Conservation (phyloP, 2,797 vertebrate genomes). For the Echeneis naucrates region DNA sequence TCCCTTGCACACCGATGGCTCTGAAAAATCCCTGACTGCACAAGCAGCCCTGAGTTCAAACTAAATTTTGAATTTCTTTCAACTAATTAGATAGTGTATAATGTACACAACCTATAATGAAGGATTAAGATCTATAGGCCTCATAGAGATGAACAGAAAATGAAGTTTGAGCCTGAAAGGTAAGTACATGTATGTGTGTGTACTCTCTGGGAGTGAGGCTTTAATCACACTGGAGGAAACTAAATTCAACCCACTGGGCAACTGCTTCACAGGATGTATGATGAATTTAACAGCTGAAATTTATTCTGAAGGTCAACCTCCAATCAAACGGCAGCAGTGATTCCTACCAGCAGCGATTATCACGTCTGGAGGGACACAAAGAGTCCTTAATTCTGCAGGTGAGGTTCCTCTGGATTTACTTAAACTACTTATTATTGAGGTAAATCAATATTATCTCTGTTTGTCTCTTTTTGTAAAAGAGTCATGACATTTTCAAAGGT, state of each 20-base stretch:
- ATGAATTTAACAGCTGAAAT: conserved; percentile 55
- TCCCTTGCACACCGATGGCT: conserved; percentile 30
- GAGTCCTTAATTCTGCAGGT: conserved; percentile 97
- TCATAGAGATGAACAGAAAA: conserved; percentile 50
- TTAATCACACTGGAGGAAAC: conserved; percentile 20
- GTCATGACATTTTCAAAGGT: not conserved
- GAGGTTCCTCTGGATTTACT: conserved; percentile 45
- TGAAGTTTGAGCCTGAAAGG: conserved; percentile 6
- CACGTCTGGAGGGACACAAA: conserved; percentile 96
- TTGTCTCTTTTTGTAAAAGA: not conserved
- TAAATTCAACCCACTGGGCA: conserved; percentile 34
- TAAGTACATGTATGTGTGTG: not conserved
- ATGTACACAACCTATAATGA: conserved; percentile 44
- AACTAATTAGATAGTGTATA: conserved; percentile 41
- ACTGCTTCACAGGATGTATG: conserved; percentile 34
- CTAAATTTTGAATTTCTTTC: conserved; percentile 20
- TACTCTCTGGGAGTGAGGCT: not conserved
- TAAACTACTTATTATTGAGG: conserved; percentile 4
- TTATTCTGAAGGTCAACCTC: conserved; percentile 86
- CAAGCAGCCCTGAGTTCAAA: conserved; percentile 9
- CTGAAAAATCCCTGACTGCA: conserved; percentile 34
- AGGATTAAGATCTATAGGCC: conserved; percentile 65
- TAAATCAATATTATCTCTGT: not conserved
- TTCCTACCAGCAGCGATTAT: conserved; percentile 93
- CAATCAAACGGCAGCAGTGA: conserved; percentile 87